Percentiles rank a stretch among this genome's conserved stretches.
Evolutionary conservation across 2,888 invertebrate genomes (phyloP).

Genomic region (Esperia sulphurella): DNA sequence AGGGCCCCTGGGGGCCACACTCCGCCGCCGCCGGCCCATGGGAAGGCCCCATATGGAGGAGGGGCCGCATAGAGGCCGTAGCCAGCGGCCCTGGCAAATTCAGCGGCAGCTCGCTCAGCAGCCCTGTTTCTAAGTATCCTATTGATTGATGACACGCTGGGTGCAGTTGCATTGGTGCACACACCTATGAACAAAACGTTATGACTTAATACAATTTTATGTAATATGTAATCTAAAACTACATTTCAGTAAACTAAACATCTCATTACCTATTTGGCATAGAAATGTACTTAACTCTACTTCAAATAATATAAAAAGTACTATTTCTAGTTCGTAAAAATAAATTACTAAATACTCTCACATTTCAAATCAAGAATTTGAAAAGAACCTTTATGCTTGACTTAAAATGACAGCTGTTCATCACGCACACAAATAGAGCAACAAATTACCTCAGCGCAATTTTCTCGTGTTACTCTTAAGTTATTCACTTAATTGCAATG

Average conservation of each 20-base stretch:
- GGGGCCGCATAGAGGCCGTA: slow-evolving; percentile 91
- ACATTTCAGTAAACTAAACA: too few species aligned
- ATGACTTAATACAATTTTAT: not conserved
- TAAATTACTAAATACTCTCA: too few species aligned
- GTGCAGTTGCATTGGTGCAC: slow-evolving; percentile 96
- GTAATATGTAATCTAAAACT: too few species aligned
- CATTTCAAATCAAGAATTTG: too few species aligned
- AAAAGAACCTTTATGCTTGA: not conserved
- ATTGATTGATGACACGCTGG: slow-evolving; percentile 98
- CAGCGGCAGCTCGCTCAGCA: slow-evolving; percentile 96
- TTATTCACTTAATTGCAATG: slow-evolving; percentile 41
- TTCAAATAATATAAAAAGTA: too few species aligned
- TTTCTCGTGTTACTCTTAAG: slow-evolving; percentile 27
- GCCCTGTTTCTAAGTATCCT: slow-evolving; percentile 96
- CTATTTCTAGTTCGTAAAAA: too few species aligned
- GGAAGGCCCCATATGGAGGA: slow-evolving; percentile 82
- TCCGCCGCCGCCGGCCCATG: slow-evolving; percentile 70
- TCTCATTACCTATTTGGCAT: too few species aligned
- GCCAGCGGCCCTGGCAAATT: slow-evolving; percentile 95
- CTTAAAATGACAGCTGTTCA: slow-evolving; percentile 18
- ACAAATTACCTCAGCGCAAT: slow-evolving; percentile 20
- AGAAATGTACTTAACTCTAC: too few species aligned
- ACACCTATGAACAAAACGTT: slow-evolving; percentile 82
- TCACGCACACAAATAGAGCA: slow-evolving; percentile 26
- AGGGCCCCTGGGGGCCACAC: slow-evolving; percentile 81